These are phyloP conservation scores for Pollenia labialis DNA, from an alignment of 2,888 invertebrate species.

Conservation along the genomic window DNA sequence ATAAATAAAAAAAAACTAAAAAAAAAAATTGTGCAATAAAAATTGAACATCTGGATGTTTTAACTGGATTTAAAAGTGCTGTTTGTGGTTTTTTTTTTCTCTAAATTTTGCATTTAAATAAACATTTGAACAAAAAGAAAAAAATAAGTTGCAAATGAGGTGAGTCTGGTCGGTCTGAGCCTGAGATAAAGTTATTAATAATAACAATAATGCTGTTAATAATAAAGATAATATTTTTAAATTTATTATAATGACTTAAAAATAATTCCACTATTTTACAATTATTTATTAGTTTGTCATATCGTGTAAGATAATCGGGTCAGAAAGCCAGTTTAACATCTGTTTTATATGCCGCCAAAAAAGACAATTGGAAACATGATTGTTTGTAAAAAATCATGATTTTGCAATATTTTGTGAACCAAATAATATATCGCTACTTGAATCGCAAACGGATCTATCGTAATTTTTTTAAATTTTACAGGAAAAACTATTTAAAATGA, in stretches of 20 bases:
- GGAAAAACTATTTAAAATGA: no score
- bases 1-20: constrained; percentile 5
- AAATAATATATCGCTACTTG: no score
- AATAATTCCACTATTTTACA: constrained; percentile 35
- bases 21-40: constrained; percentile 53
- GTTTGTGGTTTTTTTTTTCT: neutral
- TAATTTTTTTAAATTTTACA: no score
- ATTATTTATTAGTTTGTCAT: constrained; percentile 39
- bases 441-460: no score
- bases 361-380: neutral
- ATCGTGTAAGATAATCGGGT: constrained; percentile 23
- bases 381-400: no score
- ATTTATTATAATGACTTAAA: constrained; percentile 38
- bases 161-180: constrained; percentile 33
- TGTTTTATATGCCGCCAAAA: neutral
- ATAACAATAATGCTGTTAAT: constrained; percentile 1
- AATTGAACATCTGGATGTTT: constrained; percentile 59
- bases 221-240: constrained; percentile 23
- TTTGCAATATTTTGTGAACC: no score
- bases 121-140: constrained; percentile 21
- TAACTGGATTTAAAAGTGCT: constrained; percentile 45
- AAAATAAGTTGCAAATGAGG: neutral
- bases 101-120: constrained; percentile 9
- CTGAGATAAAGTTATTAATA: constrained; percentile 22
- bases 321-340: constrained; percentile 52